phyloP scores from a whole-genome alignment of 2,797 vertebrate genomes.

The Xyrichtys novacula region DNA sequence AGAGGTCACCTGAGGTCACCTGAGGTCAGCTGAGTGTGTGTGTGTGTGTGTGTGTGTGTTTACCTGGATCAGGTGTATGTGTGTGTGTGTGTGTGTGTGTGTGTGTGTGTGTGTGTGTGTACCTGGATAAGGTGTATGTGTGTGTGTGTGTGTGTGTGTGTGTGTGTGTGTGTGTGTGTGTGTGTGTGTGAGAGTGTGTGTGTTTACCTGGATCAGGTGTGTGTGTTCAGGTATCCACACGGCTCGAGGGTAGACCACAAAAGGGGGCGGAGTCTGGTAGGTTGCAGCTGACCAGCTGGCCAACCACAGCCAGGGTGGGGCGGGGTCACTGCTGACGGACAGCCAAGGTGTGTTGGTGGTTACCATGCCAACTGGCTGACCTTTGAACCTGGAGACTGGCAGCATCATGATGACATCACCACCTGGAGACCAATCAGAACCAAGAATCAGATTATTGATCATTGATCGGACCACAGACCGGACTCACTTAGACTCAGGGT shows the following conservation, averaged over 20 bases:
- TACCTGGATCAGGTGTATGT: no score
- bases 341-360: constrained; percentile 41
- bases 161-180: no score
- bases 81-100: no score
- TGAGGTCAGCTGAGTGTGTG: no score
- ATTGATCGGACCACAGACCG: no score
- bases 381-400: constrained; percentile 54
- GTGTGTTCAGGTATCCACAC: constrained; percentile 53
- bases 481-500: no score
- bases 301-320: constrained; percentile 52
- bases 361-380: constrained; percentile 46
- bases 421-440: constrained; percentile 26
- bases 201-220: constrained; percentile 46
- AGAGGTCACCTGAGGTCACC: no score
- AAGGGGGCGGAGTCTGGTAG: constrained; percentile 43
- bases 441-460: not conserved
- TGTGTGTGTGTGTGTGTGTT: no score
- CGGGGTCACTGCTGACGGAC: constrained; percentile 27
- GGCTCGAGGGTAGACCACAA: constrained; percentile 32
- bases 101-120: no score
- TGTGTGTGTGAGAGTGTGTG: no score
- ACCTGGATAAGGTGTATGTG: no score
- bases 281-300: constrained; percentile 32
- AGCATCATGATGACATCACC: constrained; percentile 63
- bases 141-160: no score